Percentiles rank a stretch among this genome's conserved stretches.
phyloP scores from a whole-genome alignment of 2,888 invertebrate species.

The Tetragonula carbonaria region DNA sequence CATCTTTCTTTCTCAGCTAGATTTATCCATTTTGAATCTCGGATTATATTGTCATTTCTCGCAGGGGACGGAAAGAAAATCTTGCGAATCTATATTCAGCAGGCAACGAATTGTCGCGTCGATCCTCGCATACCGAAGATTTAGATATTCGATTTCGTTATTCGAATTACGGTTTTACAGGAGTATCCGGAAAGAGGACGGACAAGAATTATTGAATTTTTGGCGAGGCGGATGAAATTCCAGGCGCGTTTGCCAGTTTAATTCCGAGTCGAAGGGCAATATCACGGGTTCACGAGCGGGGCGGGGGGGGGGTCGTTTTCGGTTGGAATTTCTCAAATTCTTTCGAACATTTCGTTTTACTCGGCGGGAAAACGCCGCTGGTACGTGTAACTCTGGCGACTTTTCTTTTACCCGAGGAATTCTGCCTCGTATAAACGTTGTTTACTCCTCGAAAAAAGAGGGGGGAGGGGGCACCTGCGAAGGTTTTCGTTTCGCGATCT shows the following conservation, averaged over 20 bases:
- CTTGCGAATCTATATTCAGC: too few relatives aligned
- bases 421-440: not conserved
- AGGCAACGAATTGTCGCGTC: too few relatives aligned
- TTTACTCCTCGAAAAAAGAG: not conserved
- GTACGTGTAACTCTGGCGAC: slow-evolving; percentile 28
- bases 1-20: too few relatives aligned
- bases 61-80: too few relatives aligned
- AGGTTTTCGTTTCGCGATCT: slow-evolving; percentile 8
- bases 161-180: not conserved
- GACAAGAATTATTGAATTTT: slow-evolving; percentile 36
- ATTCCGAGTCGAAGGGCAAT: slow-evolving; percentile 30
- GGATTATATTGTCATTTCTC: too few relatives aligned
- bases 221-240: slow-evolving; percentile 28
- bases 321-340: slow-evolving; percentile 47
- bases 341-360: slow-evolving; percentile 35
- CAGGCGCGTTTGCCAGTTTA: slow-evolving; percentile 44
- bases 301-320: slow-evolving; percentile 12
- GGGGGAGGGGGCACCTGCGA: slow-evolving; percentile 32
- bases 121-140: not conserved
- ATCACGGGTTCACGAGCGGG: slow-evolving; percentile 4
- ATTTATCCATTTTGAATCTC: too few relatives aligned
- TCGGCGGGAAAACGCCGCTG: not conserved
- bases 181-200: not conserved
- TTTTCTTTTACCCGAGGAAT: not conserved
- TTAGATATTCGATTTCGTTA: slow-evolving; percentile 13